A percentile compares a stretch with the other conserved stretches of the same genome.
These are phyloP conservation scores for Xestoiulus laeticollis DNA, from an alignment of 2,888 invertebrate genomes.

Conservation along the genomic window DNA sequence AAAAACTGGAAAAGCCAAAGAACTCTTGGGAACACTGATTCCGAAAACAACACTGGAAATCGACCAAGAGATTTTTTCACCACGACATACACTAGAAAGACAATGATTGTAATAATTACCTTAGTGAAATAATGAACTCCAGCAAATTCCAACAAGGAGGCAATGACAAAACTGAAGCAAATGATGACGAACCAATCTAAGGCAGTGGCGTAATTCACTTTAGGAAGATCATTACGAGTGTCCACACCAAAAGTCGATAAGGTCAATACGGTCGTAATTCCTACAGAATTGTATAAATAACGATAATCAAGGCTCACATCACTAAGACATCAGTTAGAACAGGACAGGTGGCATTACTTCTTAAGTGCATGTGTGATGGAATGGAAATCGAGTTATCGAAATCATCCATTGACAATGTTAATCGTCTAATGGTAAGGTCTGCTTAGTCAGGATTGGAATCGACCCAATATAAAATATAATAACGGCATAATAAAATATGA, in stretches of 20 bases:
- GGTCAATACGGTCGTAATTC: constrained; percentile 92
- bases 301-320: not conserved
- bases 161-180: constrained; percentile 93
- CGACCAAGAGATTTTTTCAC: no score
- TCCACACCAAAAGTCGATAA: constrained; percentile 90
- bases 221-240: constrained; percentile 87
- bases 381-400: constrained; percentile 54
- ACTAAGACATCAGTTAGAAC: not conserved
- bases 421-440: no score
- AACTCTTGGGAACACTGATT: no score
- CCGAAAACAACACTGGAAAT: no score
- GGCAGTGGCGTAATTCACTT: constrained; percentile 93
- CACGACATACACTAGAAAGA: no score
- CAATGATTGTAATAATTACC: constrained; percentile 65
- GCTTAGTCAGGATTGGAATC: no score
- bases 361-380: no score
- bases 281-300: constrained; percentile 62
- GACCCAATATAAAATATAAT: no score
- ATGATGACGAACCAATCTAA: constrained; percentile 91
- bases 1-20: no score
- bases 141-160: constrained; percentile 92
- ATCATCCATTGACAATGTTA: no score
- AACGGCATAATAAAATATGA: no score
- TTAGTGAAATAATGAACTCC: constrained; percentile 96
- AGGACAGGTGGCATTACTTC: not conserved